Base-by-base conservation (phyloP, 2,797 vertebrate species). In the Prionace glauca region DNA sequence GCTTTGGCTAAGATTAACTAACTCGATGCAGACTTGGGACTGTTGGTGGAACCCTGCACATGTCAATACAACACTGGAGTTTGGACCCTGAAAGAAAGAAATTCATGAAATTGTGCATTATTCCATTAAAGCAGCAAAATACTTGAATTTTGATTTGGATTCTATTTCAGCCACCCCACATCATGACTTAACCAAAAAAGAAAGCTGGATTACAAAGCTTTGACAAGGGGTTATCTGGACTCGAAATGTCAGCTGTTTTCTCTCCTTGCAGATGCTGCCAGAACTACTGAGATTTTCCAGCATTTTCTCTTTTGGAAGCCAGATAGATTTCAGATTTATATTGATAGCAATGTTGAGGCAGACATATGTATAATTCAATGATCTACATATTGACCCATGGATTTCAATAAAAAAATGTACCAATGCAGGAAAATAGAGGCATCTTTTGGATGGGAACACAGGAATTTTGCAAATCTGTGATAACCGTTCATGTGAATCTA, bases 1-100 rank as follows among this genome's bases (percentile, higher is more conserved):
- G 90, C 65, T 69, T 36, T 41, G 5, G 90, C 90, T 92, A 65
- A 45, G 90, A 92, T 92, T 92, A 62, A 60, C 29, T 92, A 92
- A 92, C 90, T 92, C 18, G 36, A 92, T 11, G 65, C 90, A 92
- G 29, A 92, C 62, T 69, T 92, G 36, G 20, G 65, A 92, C 62
- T 92, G 60, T 36, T 60, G 65, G 88, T 65, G 65, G n/a, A 20
- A 22, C 32, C n/a, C 90, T 36, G 90, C 90, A 67, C 18, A 92
- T 67, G 90, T 67, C 60, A 36, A 67, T 22, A 36, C 16, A 20
- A 67, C 90, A n/a, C 20, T 67, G 90, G 16, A 67, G 29, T 67
- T 92, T 67, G 50, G 56, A 22, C 18, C 36, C 62, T 67, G 22
- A 92, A 90, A 18, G 79, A 41, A 62, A 60, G 24, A 18, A 22